phyloP scores from a whole-genome alignment of 2,113 vertebrate genomes.

The Pseudorhombus dupliciocellatus region DNA sequence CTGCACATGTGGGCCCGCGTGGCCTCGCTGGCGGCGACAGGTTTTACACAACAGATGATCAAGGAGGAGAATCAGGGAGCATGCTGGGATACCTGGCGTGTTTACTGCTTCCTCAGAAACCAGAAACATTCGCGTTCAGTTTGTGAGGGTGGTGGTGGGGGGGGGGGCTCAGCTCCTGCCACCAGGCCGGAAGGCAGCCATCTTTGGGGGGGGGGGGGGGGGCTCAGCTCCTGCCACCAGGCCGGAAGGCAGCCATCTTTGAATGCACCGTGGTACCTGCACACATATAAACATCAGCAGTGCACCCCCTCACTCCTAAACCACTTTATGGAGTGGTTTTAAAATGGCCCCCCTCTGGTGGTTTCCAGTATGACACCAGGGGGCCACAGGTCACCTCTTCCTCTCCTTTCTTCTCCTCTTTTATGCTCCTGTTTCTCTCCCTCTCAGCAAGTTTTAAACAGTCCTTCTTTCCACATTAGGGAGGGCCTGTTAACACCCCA shows the following conservation, averaged over 20 bases:
- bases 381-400: slow-evolving; percentile 67
- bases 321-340: slow-evolving; percentile 61
- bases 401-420: slow-evolving; percentile 74
- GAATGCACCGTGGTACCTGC: not conserved
- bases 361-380: slow-evolving; percentile 70
- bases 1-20: not conserved
- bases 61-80: slow-evolving; percentile 42
- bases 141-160: slow-evolving; percentile 36
- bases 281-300: slow-evolving; percentile 27
- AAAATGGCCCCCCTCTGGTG: slow-evolving; percentile 60
- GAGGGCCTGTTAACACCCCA: slow-evolving; percentile 59
- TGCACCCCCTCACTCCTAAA: slow-evolving; percentile 52
- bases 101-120: slow-evolving; percentile 68
- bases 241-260: not conserved
- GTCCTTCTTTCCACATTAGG: slow-evolving; percentile 70
- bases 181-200: not conserved
- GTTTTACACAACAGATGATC: slow-evolving; percentile 65
- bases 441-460: slow-evolving; percentile 73
- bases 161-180: not conserved
- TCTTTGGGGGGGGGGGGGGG: not conserved
- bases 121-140: slow-evolving; percentile 56
- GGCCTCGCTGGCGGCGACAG: slow-evolving; percentile 42
- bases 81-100: slow-evolving; percentile 60
- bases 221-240: not conserved
- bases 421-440: slow-evolving; percentile 60